Percentiles rank a stretch among this genome's conserved stretches.
Evolutionary conservation across 2,113 vertebrate species (phyloP).

Genomic region (Pedionomus torquatus): DNA sequence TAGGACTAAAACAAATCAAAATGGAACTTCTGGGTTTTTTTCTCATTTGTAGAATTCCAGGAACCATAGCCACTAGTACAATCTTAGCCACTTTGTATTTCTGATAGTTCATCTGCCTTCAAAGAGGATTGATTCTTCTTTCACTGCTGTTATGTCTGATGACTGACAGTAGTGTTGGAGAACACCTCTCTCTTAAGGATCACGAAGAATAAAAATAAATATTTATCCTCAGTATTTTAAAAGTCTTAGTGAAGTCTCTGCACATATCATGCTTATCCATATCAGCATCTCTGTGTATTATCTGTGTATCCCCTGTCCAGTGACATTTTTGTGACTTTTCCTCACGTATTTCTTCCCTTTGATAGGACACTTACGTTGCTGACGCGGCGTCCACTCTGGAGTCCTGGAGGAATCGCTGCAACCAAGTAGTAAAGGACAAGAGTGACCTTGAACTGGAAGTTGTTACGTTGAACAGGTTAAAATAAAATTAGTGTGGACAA

Average conservation of each 20-base stretch:
- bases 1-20: not conserved
- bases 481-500: not conserved
- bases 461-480: constrained; percentile 84
- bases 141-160: not conserved
- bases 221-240: not conserved
- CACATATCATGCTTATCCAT: not conserved
- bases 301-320: not conserved
- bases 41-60: not conserved
- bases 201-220: not conserved
- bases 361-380: constrained; percentile 81
- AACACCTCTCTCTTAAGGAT: not conserved
- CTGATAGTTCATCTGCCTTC: not conserved
- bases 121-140: not conserved
- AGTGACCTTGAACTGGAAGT: constrained; percentile 83
- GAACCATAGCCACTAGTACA: not conserved
- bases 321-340: not conserved
- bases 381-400: constrained; percentile 81
- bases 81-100: not conserved
- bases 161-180: not conserved
- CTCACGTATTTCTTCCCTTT: not conserved
- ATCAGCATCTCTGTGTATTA: not conserved
- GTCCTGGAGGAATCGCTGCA: constrained; percentile 81
- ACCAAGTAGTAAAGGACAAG: constrained; percentile 84
- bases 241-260: not conserved
- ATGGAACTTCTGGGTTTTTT: not conserved